Conservation (phyloP, 2,888 invertebrate genomes). For the Drosophila nigricruria region DNA sequence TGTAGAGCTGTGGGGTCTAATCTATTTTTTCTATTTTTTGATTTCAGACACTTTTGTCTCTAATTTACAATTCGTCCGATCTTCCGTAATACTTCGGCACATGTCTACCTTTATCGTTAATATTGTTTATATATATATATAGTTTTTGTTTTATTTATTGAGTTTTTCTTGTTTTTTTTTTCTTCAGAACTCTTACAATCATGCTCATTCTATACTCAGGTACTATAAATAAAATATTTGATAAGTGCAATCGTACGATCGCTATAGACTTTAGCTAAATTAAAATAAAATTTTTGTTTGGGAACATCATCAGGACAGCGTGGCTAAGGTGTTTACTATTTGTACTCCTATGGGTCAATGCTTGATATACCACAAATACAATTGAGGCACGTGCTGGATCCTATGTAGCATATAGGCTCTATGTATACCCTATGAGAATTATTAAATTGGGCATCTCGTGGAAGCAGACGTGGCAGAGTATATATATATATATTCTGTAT, state of each 20-base stretch:
- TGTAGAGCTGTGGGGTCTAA: slow-evolving; percentile 29
- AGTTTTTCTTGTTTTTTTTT: slow-evolving; percentile 17
- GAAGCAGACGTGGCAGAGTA: too few species aligned
- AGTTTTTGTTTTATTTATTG: slow-evolving; percentile 35
- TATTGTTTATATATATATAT: slow-evolving; percentile 1
- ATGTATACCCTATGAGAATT: too few species aligned
- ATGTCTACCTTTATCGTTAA: slow-evolving; percentile 36
- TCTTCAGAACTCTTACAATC: slow-evolving; percentile 25
- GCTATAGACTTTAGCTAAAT: slow-evolving; percentile 23
- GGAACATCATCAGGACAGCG: background rate
- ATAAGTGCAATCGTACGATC: slow-evolving; percentile 32
- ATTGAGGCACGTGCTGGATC: background rate
- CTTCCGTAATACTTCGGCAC: slow-evolving; percentile 19
- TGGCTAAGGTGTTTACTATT: background rate
- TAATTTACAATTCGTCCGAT: slow-evolving; percentile 60
- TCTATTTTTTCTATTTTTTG: slow-evolving; percentile 49
- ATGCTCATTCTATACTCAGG: background rate
- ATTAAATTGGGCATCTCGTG: too few species aligned
- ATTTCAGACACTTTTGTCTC: slow-evolving; percentile 35
- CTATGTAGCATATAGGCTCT: background rate
- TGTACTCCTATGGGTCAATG: slow-evolving; percentile 1
- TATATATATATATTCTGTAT: too few species aligned
- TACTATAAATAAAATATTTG: slow-evolving; percentile 45
- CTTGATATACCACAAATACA: background rate
- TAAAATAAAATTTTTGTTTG: slow-evolving; percentile 8